These are phyloP conservation scores for Xestia sexstrigata DNA, from an alignment of 2,888 invertebrate genomes.

Conservation along the genomic window DNA sequence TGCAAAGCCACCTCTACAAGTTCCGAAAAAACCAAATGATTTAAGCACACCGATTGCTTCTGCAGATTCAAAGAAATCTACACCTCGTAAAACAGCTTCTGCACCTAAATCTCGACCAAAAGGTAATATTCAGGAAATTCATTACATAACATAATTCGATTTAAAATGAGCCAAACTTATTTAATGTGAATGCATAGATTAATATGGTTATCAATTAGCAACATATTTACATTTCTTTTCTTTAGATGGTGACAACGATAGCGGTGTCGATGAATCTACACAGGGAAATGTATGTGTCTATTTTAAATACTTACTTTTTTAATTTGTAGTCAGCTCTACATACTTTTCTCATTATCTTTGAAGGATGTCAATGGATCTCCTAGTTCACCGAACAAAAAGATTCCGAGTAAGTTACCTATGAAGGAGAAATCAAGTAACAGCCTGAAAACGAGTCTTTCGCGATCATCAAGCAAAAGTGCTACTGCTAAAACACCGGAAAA, in stretches of 20 bases:
- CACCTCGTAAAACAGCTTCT: slow-evolving; percentile 84
- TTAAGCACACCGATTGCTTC: slow-evolving; percentile 77
- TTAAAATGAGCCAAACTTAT: slow-evolving; percentile 81
- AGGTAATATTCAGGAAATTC: slow-evolving; percentile 78
- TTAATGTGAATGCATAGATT: not conserved
- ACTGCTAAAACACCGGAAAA: slow-evolving; percentile 94
- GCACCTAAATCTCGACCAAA: slow-evolving; percentile 85
- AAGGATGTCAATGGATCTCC: slow-evolving; percentile 93
- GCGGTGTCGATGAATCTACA: slow-evolving; percentile 95
- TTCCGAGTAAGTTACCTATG: slow-evolving; percentile 90
- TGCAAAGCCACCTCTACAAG: slow-evolving; percentile 74
- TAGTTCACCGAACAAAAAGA: slow-evolving; percentile 94
- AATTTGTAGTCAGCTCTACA: not conserved
- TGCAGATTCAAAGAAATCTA: slow-evolving; percentile 82
- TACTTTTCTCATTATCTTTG: slow-evolving; percentile 39
- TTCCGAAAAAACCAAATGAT: slow-evolving; percentile 84
- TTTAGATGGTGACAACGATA: slow-evolving; percentile 96
- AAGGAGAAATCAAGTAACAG: slow-evolving; percentile 88
- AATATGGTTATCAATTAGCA: not conserved
- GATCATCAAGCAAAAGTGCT: slow-evolving; percentile 91
- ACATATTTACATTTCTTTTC: slow-evolving; percentile 66
- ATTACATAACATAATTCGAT: slow-evolving; percentile 27
- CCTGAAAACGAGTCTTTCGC: slow-evolving; percentile 88
- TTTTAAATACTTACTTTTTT: not conserved
- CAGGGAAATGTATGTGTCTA: slow-evolving; percentile 93